A percentile compares a stretch with the other conserved stretches of the same genome.
Conservation (phyloP, 2,113 vertebrate species). For the Petromus typicus region DNA sequence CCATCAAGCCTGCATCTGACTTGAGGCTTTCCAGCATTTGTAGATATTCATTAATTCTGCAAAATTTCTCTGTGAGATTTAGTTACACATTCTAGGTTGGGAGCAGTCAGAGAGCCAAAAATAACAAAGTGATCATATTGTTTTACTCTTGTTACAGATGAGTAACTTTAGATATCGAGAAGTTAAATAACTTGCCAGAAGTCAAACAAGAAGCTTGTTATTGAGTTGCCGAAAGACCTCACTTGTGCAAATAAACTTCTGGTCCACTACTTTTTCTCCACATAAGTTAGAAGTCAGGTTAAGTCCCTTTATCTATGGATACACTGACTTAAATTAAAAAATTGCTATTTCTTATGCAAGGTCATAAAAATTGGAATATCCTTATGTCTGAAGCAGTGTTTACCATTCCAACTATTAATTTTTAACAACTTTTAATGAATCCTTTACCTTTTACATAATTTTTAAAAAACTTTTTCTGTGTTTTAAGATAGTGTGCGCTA, state of each 20-base stretch:
- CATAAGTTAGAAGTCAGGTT: conserved; percentile 63
- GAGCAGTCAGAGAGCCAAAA: conserved; percentile 71
- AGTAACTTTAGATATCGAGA: conserved; percentile 77
- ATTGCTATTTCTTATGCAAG: conserved; percentile 26
- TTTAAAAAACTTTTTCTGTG: not conserved
- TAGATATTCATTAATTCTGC: conserved; percentile 68
- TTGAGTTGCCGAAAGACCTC: conserved; percentile 75
- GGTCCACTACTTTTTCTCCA: conserved; percentile 71
- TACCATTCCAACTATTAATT: conserved; percentile 24
- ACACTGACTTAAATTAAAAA: conserved; percentile 7
- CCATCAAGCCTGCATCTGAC: conserved; percentile 19
- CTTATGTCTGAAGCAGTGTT: not conserved
- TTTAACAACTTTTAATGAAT: not conserved
- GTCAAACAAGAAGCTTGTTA: conserved; percentile 80
- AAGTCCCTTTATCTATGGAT: conserved; percentile 66
- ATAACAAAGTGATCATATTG: conserved; percentile 76
- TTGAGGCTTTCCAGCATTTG: conserved; percentile 14
- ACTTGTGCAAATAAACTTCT: conserved; percentile 81
- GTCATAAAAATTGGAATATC: conserved; percentile 32
- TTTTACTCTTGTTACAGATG: conserved; percentile 78
- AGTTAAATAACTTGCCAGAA: conserved; percentile 77
- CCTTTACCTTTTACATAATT: not conserved
- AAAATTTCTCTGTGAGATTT: conserved; percentile 71
- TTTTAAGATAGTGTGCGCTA: not conserved
- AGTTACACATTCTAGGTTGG: conserved; percentile 67